Conservation (phyloP, 2,797 vertebrate species). For the Rallus crepitans region DNA sequence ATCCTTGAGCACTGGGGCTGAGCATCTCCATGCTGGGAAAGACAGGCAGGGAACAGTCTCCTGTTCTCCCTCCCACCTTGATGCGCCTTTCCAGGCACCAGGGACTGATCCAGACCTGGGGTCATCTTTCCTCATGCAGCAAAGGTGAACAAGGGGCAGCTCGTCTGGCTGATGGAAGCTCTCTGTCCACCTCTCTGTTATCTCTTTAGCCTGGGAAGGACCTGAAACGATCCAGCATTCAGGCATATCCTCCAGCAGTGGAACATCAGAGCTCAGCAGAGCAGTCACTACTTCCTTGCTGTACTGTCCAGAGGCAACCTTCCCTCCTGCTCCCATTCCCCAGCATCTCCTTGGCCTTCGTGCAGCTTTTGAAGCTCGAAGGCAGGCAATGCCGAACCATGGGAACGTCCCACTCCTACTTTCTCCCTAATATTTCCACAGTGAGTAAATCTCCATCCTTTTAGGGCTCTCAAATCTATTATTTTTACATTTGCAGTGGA, state of each 20-base stretch:
- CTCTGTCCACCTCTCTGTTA: not conserved
- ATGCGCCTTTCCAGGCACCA: not conserved
- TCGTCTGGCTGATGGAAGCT: too few species aligned
- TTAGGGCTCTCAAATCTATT: constrained; percentile 58
- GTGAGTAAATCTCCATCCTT: constrained; percentile 63
- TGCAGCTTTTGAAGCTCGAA: not conserved
- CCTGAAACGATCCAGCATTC: accelerated
- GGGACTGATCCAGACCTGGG: not conserved
- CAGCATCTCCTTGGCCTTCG: not conserved
- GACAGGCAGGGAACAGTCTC: not conserved
- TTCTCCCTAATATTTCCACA: constrained; percentile 57
- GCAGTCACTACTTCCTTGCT: not conserved
- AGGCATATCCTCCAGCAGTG: not conserved
- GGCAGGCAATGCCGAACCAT: not conserved
- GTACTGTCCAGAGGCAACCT: not conserved
- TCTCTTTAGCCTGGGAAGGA: not conserved
- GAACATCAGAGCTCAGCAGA: not conserved
- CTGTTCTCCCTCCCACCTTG: not conserved
- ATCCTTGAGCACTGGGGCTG: not conserved
- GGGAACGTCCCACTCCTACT: constrained; percentile 36
- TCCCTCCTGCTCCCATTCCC: not conserved
- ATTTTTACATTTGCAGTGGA: constrained; percentile 71
- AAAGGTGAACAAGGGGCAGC: not conserved
- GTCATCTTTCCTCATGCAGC: not conserved
- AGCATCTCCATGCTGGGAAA: not conserved